These are phyloP conservation scores for Equus przewalskii DNA, from an alignment of 2,113 vertebrate species.

Conservation along the genomic window DNA sequence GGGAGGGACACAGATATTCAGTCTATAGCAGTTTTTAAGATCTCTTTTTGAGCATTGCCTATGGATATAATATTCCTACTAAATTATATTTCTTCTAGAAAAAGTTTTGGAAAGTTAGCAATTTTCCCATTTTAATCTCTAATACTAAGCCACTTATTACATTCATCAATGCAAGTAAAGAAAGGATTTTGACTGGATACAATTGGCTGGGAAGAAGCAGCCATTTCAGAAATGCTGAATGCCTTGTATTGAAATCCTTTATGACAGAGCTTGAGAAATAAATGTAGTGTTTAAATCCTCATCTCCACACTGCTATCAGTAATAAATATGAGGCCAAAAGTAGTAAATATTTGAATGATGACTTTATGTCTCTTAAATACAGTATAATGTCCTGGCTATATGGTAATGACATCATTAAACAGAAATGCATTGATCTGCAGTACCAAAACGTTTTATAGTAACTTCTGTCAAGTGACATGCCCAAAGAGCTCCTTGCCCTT, in stretches of 20 bases:
- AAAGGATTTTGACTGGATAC: not conserved
- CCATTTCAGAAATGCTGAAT: constrained; percentile 22
- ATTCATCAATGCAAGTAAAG: not conserved
- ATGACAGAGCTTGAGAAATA: constrained; percentile 4
- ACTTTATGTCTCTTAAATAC: constrained; percentile 74
- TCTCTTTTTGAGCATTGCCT: not conserved
- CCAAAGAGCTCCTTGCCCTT: not conserved
- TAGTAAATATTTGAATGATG: constrained; percentile 83
- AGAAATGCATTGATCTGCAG: constrained; percentile 62
- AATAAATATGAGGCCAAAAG: constrained; percentile 77
- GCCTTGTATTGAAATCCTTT: constrained; percentile 52
- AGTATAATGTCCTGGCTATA: constrained; percentile 17
- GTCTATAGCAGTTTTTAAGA: not conserved
- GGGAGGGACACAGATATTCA: not conserved
- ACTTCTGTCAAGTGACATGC: constrained; percentile 62
- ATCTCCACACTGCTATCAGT: constrained; percentile 63
- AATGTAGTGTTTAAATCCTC: constrained; percentile 69
- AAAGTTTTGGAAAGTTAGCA: not conserved
- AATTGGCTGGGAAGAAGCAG: not conserved
- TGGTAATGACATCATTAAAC: constrained; percentile 61
- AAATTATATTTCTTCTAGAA: not conserved
- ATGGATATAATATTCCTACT: not conserved
- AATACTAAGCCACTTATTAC: not conserved
- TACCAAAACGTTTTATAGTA: constrained; percentile 36
- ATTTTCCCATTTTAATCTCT: not conserved